Evolutionary conservation across 2,888 invertebrate genomes (phyloP).

Genomic region (Lysandra coridon): DNA sequence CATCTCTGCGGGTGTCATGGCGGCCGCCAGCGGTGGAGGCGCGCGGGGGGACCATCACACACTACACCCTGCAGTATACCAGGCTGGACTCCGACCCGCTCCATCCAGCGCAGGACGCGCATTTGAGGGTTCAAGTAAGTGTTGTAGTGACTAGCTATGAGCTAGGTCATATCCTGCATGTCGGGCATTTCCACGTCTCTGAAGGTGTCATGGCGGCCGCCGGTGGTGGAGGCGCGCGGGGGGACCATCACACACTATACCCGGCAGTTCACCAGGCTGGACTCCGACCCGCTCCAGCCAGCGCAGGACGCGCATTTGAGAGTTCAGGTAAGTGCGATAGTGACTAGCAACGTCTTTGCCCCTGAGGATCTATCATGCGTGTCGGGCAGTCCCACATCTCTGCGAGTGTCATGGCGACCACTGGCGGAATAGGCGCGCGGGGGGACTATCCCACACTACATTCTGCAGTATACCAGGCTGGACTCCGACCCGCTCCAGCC

Average conservation of each 20-base stretch:
- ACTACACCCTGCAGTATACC: slow-evolving; percentile 72
- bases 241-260: no score
- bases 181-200: no score
- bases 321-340: no score
- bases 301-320: no score
- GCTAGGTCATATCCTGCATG: no score
- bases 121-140: slow-evolving; percentile 66
- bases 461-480: slow-evolving; percentile 67
- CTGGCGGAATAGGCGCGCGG: slow-evolving; percentile 84
- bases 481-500: slow-evolving; percentile 67
- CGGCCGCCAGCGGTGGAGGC: slow-evolving; percentile 83
- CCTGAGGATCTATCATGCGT: slow-evolving; percentile 87
- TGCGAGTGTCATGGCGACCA: slow-evolving; percentile 88
- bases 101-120: slow-evolving; percentile 65
- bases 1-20: slow-evolving; percentile 89
- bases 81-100: slow-evolving; percentile 67
- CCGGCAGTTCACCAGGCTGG: no score
- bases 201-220: no score
- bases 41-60: slow-evolving; percentile 83
- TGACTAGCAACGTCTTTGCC: slow-evolving; percentile 50
- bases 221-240: no score
- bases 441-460: slow-evolving; percentile 79
- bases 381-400: slow-evolving; percentile 86
- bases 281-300: no score
- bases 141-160: not conserved